Evolutionary conservation across 2,888 invertebrate genomes (phyloP).

Genomic region (Incurvaria masculella): DNA sequence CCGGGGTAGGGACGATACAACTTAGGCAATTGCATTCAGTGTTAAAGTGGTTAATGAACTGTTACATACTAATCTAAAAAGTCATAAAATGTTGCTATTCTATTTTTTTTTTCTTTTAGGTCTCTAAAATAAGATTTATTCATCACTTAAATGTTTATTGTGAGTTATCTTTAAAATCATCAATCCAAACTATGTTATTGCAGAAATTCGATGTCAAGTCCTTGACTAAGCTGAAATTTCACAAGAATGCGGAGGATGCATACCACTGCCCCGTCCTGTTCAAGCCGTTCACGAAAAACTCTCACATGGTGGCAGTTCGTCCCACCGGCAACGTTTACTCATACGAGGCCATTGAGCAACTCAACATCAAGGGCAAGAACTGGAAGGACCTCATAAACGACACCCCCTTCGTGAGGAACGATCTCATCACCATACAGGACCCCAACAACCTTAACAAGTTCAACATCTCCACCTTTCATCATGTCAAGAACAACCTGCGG

Average conservation of each 20-base stretch:
- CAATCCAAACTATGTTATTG: slow-evolving; percentile 21
- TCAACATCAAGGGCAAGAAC: slow-evolving; percentile 92
- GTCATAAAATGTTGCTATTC: no score
- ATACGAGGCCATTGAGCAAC: slow-evolving; percentile 91
- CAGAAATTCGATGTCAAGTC: slow-evolving; percentile 78
- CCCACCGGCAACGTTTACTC: slow-evolving; percentile 95
- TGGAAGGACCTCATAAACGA: slow-evolving; percentile 94
- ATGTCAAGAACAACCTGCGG: slow-evolving; percentile 86
- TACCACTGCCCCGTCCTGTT: slow-evolving; percentile 94
- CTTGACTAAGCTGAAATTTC: slow-evolving; percentile 81
- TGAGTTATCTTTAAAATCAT: background rate
- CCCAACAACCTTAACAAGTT: slow-evolving; percentile 89
- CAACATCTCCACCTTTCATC: slow-evolving; percentile 91
- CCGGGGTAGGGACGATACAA: no score
- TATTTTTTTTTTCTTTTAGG: no score
- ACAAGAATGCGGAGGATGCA: slow-evolving; percentile 77
- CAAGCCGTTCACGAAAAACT: slow-evolving; percentile 89
- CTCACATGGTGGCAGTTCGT: slow-evolving; percentile 87
- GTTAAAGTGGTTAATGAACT: no score
- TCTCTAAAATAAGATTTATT: no score
- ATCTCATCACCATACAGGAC: slow-evolving; percentile 91
- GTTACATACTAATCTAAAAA: no score
- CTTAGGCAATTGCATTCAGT: no score
- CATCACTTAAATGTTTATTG: background rate
- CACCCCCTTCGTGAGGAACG: slow-evolving; percentile 80